phyloP scores from a whole-genome alignment of 2,888 invertebrate genomes.

The Drosophila putrida region DNA sequence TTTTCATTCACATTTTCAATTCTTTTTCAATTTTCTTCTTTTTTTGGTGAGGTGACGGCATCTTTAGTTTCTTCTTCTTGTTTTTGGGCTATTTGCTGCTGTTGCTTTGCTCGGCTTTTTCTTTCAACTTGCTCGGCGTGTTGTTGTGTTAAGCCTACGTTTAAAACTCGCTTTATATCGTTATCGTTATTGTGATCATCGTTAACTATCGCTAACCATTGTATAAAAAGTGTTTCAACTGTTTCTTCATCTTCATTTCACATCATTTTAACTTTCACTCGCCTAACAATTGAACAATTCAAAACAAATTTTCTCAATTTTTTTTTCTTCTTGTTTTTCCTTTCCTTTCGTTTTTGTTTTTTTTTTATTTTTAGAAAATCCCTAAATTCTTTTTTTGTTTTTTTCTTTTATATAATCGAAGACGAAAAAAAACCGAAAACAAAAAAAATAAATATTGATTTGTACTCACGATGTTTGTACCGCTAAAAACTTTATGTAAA shows the following conservation, averaged over 20 bases:
- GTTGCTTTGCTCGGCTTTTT: slow-evolving; percentile 26
- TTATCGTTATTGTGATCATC: slow-evolving; percentile 66
- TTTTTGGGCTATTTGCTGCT: slow-evolving; percentile 23
- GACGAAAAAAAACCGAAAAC: slow-evolving; percentile 32
- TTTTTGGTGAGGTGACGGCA: slow-evolving; percentile 28
- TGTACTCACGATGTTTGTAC: slow-evolving; percentile 77
- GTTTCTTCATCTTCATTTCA: not conserved
- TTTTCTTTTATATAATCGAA: slow-evolving; percentile 44
- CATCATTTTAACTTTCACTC: slow-evolving; percentile 30
- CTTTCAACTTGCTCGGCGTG: slow-evolving; percentile 19
- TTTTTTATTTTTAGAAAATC: slow-evolving; percentile 38
- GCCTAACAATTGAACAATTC: slow-evolving; percentile 58
- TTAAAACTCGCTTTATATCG: slow-evolving; percentile 64
- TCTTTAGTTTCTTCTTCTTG: not conserved
- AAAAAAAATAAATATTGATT: slow-evolving; percentile 63
- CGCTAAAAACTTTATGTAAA: slow-evolving; percentile 65
- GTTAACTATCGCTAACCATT: slow-evolving; percentile 33
- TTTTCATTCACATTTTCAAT: slow-evolving; percentile 1
- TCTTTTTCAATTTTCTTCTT: slow-evolving; percentile 6
- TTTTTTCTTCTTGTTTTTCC: slow-evolving; percentile 9
- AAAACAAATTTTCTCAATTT: slow-evolving; percentile 44
- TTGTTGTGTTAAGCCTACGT: slow-evolving; percentile 19
- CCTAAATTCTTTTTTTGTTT: slow-evolving; percentile 29
- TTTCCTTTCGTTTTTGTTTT: too few relatives aligned
- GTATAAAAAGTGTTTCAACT: slow-evolving; percentile 48